A percentile compares a stretch with the other conserved stretches of the same genome.
Conservation (phyloP, 1,140 invertebrate species). For the Papilio glaucus region DNA sequence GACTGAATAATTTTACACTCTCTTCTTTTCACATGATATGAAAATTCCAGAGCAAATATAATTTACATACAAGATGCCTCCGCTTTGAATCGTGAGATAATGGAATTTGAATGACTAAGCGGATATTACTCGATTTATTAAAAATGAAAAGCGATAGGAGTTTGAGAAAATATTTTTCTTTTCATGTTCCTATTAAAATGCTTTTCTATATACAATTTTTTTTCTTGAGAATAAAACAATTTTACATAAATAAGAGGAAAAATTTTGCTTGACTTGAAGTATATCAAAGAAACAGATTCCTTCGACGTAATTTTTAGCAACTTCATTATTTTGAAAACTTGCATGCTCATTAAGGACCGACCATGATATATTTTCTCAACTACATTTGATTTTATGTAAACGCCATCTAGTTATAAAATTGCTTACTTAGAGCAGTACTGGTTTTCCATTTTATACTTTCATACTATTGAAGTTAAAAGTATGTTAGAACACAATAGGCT, state of each 20-base stretch:
- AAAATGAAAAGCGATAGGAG: constrained; percentile 26
- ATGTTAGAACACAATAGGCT: too few relatives aligned
- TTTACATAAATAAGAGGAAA: not conserved
- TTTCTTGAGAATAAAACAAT: not conserved
- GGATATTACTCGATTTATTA: constrained; percentile 37
- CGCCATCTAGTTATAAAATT: too few relatives aligned
- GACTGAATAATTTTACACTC: constrained; percentile 22
- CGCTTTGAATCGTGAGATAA: constrained; percentile 32
- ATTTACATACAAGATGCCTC: constrained; percentile 34
- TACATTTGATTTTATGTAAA: too few relatives aligned
- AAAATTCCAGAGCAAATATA: constrained; percentile 32
- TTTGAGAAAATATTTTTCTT: constrained; percentile 15
- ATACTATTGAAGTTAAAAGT: too few relatives aligned
- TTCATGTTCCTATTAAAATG: not conserved
- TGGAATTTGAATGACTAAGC: constrained; percentile 36
- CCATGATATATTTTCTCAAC: too few relatives aligned
- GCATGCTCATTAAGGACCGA: too few relatives aligned
- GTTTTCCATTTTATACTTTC: too few relatives aligned
- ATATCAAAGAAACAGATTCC: too few relatives aligned
- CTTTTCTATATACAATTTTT: not conserved
- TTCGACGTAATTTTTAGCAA: too few relatives aligned
- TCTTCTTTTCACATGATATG: constrained; percentile 26
- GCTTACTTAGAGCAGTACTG: too few relatives aligned
- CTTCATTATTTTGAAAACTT: too few relatives aligned
- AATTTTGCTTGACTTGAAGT: not conserved